Evolutionary conservation across 2,888 invertebrate species (phyloP), one percentile per base, ranked within the genome.

Genomic region (Cephus pygmeus): DNA sequence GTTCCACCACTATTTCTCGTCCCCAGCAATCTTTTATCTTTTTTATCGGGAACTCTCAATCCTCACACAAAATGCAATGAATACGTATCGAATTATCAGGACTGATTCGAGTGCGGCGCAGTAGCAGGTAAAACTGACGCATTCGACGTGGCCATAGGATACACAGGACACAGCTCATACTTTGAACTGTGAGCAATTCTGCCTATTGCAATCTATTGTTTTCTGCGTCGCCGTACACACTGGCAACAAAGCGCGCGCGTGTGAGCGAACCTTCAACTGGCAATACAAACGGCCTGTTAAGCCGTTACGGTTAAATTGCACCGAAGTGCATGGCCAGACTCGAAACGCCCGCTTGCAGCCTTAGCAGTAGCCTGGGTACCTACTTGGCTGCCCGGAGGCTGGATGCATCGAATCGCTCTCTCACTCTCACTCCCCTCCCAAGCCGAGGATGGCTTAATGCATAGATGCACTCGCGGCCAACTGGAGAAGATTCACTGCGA

Each of bases 251-350:
- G 78, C 77, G 73, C 76, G 79, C 77, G 75, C 76, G 31, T 35
- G 73, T 76, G 33, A 33, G 76, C 77, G 74, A 31, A 56, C 34
- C 40, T 56, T 35, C 81, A 34, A 69, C 77, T 79, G 77, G 75
- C 78, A 79, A 81, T 81, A 76, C 79, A 79, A 80, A 81, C 81
- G 75, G 80, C 69, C 82, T 79, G 81, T 83, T 81, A 83, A 84
- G 82, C 81, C 81, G 79, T 83, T 81, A 80, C 81, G 82, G 79
- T 80, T 84, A 82, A 82, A 81, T 82, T 83, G 81, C 79, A 79
- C 75, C 77, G 30, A 80, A 80, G 79, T 79, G 77, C 78, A 81
- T 75, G 73, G 33, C 9, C 23, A 9, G 56, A 56, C 23, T 56
- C 56, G 56, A 23, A 56, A 56, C 23, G 56, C 56, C 56, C 23